phyloP scores from a whole-genome alignment of 2,888 invertebrate genomes.

The Endomychus coccineus region DNA sequence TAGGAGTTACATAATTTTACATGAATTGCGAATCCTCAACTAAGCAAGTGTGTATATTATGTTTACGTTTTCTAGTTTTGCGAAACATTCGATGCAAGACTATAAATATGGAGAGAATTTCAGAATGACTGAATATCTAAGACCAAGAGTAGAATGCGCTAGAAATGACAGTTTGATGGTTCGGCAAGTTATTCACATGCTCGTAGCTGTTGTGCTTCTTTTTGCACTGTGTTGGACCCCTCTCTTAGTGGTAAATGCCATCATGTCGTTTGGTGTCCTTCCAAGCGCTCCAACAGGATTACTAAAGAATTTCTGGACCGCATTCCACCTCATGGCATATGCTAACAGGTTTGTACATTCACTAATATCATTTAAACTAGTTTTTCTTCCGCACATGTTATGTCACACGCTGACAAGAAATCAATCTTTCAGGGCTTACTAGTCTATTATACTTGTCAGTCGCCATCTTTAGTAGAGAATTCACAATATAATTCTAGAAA shows the following conservation, averaged over 20 bases:
- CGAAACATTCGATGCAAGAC: too few species aligned
- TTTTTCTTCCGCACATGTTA: too few species aligned
- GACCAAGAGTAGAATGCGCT: constrained; percentile 13
- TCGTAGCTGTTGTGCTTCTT: constrained; percentile 60
- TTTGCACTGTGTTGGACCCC: constrained; percentile 67
- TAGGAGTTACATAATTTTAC: too few species aligned
- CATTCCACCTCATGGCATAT: constrained; percentile 60
- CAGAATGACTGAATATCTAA: constrained; percentile 15
- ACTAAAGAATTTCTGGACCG: constrained; percentile 53
- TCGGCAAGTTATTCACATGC: constrained; percentile 62
- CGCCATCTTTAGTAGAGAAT: too few species aligned
- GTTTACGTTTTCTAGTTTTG: too few species aligned
- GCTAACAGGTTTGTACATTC: constrained; percentile 50
- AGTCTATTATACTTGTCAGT: too few species aligned
- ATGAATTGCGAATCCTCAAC: too few species aligned
- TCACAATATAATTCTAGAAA: too few species aligned
- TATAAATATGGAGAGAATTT: constrained; percentile 16
- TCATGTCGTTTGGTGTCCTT: constrained; percentile 54
- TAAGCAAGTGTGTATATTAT: too few species aligned
- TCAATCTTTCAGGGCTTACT: too few species aligned
- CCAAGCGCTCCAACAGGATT: constrained; percentile 46
- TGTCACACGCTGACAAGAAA: too few species aligned
- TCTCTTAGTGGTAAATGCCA: constrained; percentile 55
- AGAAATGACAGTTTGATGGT: constrained; percentile 35
- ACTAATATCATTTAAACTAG: too few species aligned